Evolutionary conservation across 2,797 vertebrate species (phyloP).

Genomic region (Neostethus bicornis): DNA sequence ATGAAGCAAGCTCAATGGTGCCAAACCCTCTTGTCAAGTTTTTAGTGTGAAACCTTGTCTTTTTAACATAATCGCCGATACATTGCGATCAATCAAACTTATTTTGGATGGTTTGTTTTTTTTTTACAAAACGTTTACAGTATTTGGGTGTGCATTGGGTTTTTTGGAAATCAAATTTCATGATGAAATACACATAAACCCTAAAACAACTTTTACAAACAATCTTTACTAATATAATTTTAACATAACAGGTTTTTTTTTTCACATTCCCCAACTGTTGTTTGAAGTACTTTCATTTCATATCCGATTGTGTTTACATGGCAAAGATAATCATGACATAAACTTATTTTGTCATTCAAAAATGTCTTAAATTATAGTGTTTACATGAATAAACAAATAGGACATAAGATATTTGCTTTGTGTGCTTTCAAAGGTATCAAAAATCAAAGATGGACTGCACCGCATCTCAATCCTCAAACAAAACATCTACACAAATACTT

Average conservation of each 20-base stretch:
- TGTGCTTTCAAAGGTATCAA: background rate
- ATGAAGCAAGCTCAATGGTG: constrained; percentile 19
- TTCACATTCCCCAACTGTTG: background rate
- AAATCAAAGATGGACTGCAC: background rate
- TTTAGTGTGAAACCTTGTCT: constrained; percentile 28
- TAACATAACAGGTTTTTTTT: background rate
- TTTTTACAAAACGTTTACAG: background rate
- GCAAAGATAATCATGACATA: background rate
- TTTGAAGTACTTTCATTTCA: background rate
- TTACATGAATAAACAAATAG: too few relatives aligned
- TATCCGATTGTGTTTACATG: background rate
- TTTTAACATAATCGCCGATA: background rate
- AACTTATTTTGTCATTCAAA: too few relatives aligned
- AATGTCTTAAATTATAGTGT: too few relatives aligned
- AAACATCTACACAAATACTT: background rate
- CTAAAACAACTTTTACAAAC: too few relatives aligned
- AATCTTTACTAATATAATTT: too few relatives aligned
- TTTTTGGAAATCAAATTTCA: too few relatives aligned
- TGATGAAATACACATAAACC: too few relatives aligned
- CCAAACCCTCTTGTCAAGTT: constrained; percentile 50
- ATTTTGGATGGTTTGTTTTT: background rate
- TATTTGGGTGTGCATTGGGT: too few relatives aligned
- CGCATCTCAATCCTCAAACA: constrained; percentile 4
- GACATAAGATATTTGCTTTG: too few relatives aligned
- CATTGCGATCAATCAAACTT: background rate